phyloP scores from a whole-genome alignment of 2,888 invertebrate genomes.

The Amphipoea oculea region DNA sequence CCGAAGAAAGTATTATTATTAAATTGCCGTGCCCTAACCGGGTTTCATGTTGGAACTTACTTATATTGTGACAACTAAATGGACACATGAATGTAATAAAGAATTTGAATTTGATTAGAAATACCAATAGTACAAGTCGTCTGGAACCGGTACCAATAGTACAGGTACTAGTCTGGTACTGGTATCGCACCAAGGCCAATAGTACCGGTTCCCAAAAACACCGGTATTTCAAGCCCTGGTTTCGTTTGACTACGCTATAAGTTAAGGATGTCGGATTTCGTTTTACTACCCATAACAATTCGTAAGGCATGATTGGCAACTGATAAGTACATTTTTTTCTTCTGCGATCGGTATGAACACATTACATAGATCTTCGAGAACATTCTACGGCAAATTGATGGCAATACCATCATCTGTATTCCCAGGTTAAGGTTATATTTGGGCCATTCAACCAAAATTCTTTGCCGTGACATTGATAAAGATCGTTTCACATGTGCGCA shows the following conservation, averaged over 20 bases:
- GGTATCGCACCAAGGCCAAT: not conserved
- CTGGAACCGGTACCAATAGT: not conserved
- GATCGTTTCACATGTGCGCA: constrained; percentile 82
- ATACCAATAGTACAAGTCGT: not conserved
- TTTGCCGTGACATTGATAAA: constrained; percentile 85
- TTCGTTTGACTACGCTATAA: not conserved
- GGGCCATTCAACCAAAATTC: constrained; percentile 79
- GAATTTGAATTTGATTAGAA: not conserved
- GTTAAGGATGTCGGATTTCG: constrained; percentile 6
- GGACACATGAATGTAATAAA: too few relatives aligned
- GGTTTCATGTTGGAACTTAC: too few relatives aligned
- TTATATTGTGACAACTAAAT: too few relatives aligned
- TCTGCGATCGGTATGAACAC: not conserved
- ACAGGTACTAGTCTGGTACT: not conserved
- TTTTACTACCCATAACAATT: constrained; percentile 29
- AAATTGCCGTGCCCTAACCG: too few relatives aligned
- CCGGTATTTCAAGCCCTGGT: not conserved
- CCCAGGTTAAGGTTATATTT: constrained; percentile 14
- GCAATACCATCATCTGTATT: not conserved
- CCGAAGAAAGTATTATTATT: too few relatives aligned
- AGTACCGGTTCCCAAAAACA: not conserved
- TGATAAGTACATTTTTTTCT: constrained; percentile 14
- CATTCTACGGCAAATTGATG: not conserved
- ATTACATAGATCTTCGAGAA: not conserved
- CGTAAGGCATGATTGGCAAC: constrained; percentile 31